Conservation (phyloP, 2,113 vertebrate species). For the Charadrius vociferus region DNA sequence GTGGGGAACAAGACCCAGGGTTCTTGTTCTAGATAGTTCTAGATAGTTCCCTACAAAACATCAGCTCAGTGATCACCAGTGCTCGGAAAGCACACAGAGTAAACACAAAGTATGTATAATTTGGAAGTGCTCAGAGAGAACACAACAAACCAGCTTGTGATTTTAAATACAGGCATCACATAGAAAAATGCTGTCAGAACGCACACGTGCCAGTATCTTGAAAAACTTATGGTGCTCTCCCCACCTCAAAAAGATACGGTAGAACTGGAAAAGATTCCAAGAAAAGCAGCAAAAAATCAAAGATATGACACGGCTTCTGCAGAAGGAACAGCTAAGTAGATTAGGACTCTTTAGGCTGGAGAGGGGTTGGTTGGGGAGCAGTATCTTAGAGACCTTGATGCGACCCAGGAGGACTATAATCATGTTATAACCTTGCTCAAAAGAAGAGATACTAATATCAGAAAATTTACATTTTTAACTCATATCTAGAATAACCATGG, state of each 20-base stretch:
- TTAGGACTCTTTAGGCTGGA: not conserved
- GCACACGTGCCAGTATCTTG: not conserved
- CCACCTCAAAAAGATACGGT: not conserved
- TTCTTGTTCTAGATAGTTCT: no score
- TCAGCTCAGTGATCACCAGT: not conserved
- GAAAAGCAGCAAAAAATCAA: not conserved
- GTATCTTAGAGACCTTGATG: not conserved
- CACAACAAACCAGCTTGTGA: not conserved
- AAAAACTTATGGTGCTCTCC: not conserved
- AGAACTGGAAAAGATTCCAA: not conserved
- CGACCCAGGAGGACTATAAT: not conserved
- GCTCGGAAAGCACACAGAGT: not conserved
- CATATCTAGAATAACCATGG: not conserved
- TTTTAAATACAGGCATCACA: fast-evolving
- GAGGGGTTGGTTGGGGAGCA: not conserved
- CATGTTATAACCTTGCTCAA: not conserved
- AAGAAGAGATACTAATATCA: not conserved
- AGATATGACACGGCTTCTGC: not conserved
- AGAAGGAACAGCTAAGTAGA: not conserved
- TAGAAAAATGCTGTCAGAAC: not conserved
- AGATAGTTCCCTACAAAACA: not conserved
- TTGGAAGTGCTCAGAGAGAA: not conserved
- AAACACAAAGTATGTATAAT: not conserved
- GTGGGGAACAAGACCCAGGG: not conserved
- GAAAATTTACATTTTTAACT: not conserved